Conservation (phyloP, 2,888 invertebrate genomes). For the Cremastobaeus sp. region DNA sequence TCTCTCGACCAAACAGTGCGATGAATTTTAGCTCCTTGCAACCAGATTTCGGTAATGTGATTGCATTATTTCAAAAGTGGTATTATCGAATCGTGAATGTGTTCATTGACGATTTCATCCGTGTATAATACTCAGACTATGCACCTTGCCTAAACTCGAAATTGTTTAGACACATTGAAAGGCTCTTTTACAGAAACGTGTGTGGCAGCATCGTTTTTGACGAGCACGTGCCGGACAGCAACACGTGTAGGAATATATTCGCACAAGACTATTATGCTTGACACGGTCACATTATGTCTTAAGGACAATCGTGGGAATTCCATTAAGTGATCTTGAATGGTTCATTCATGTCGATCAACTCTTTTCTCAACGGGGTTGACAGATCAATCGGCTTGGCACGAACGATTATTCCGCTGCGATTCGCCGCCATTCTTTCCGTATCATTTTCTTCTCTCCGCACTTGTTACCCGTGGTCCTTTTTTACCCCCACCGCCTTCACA, state of each 20-base stretch:
- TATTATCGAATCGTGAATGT: too few species aligned
- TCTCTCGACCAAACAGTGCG: too few species aligned
- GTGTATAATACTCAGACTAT: too few species aligned
- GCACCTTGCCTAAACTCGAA: too few species aligned
- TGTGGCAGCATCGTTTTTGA: conserved; percentile 27
- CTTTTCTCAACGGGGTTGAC: conserved; percentile 75
- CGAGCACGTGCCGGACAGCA: conserved; percentile 44
- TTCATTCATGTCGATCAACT: conserved; percentile 78
- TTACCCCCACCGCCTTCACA: conserved; percentile 35
- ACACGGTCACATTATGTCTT: conserved; percentile 74
- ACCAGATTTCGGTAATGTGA: too few species aligned
- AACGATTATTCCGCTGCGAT: conserved; percentile 52
- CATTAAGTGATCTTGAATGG: conserved; percentile 77
- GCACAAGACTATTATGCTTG: conserved; percentile 66
- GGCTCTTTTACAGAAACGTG: too few species aligned
- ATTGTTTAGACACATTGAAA: neutral
- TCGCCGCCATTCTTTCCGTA: conserved; percentile 53
- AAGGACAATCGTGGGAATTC: conserved; percentile 78
- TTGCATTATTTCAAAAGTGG: too few species aligned
- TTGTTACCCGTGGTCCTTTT: conserved; percentile 44
- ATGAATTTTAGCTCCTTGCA: too few species aligned
- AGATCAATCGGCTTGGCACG: conserved; percentile 74
- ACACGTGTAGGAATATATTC: conserved; percentile 53
- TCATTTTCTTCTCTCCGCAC: conserved; percentile 62
- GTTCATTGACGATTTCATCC: too few species aligned